Conservation (phyloP, 2,797 vertebrate species). For the Eutrigla gurnardus region DNA sequence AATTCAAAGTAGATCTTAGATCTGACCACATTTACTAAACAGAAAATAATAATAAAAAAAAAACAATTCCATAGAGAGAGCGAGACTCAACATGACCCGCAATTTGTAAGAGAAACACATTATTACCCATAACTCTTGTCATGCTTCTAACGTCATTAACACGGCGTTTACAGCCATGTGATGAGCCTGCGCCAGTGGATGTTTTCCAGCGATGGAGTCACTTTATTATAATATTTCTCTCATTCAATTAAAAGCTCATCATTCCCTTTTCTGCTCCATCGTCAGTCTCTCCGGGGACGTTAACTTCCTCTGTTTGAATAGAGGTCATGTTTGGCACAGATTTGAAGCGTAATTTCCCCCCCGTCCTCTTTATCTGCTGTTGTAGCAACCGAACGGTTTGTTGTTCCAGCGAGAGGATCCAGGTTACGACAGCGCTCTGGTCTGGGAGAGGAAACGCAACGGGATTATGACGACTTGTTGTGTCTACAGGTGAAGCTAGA, state of each 20-base stretch:
- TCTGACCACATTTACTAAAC: slow-evolving; percentile 15
- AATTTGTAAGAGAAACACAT: slow-evolving; percentile 19
- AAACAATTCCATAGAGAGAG: slow-evolving; percentile 44
- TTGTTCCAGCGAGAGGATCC: slow-evolving; percentile 1
- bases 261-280: slow-evolving; percentile 56
- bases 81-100: slow-evolving; percentile 1
- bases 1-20: slow-evolving; percentile 51
- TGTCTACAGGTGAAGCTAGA: slow-evolving; percentile 92
- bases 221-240: slow-evolving; percentile 39
- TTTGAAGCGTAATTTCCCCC: slow-evolving; percentile 25
- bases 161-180: slow-evolving; percentile 32
- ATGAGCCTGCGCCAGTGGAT: slow-evolving; percentile 42
- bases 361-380: slow-evolving; percentile 21
- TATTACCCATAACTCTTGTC: slow-evolving; percentile 24
- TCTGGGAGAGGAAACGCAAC: neutral
- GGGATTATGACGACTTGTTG: slow-evolving; percentile 16
- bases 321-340: slow-evolving; percentile 45
- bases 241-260: slow-evolving; percentile 77
- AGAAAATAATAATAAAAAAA: slow-evolving; percentile 10
- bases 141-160: slow-evolving; percentile 56
- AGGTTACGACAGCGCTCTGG: neutral
- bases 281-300: slow-evolving; percentile 60
- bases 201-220: slow-evolving; percentile 52
- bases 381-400: slow-evolving; percentile 50
- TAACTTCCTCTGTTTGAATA: slow-evolving; percentile 63